Evolutionary conservation across 53 echinoderm and acorn worm species (phyloP).

Genomic region (Astropecten irregularis): DNA sequence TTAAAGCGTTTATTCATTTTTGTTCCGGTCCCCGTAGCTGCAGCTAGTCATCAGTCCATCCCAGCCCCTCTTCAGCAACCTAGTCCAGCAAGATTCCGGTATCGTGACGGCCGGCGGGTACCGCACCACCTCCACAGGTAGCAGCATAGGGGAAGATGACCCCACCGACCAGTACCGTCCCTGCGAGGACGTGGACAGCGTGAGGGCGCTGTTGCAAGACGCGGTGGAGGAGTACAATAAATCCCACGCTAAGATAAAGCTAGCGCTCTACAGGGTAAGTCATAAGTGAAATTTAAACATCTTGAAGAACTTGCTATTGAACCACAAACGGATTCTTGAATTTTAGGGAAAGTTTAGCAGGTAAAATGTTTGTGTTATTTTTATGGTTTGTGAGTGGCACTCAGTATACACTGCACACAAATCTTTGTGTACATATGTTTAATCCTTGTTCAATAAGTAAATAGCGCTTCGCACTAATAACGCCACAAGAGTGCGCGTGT

Average conservation of each 20-base stretch:
- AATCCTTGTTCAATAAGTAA: too few relatives aligned
- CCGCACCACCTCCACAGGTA: slow-evolving; percentile 69
- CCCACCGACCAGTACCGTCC: slow-evolving; percentile 92
- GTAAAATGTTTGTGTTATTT: too few relatives aligned
- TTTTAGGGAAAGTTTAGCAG: too few relatives aligned
- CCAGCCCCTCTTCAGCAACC: slow-evolving; percentile 95
- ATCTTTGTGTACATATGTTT: too few relatives aligned
- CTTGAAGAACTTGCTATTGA: too few relatives aligned
- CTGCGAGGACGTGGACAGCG: slow-evolving; percentile 61
- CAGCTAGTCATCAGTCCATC: slow-evolving; percentile 81
- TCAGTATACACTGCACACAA: too few relatives aligned
- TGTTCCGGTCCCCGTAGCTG: slow-evolving; percentile 40
- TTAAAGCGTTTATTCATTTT: neutral
- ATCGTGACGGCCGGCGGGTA: slow-evolving; percentile 96
- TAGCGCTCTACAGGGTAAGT: slow-evolving; percentile 84
- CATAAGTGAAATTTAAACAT: too few relatives aligned
- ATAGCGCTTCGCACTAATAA: too few relatives aligned
- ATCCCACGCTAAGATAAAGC: slow-evolving; percentile 90
- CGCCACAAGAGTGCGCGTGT: too few relatives aligned
- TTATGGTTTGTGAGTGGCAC: too few relatives aligned
- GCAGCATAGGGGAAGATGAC: slow-evolving; percentile 55
- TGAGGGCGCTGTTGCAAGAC: slow-evolving; percentile 78
- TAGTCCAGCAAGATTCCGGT: slow-evolving; percentile 96
- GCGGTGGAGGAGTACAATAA: slow-evolving; percentile 98
- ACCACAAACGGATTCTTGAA: too few relatives aligned